Evolutionary conservation across 1,140 invertebrate species (phyloP).

Genomic region (Neuroterus valhalla): DNA sequence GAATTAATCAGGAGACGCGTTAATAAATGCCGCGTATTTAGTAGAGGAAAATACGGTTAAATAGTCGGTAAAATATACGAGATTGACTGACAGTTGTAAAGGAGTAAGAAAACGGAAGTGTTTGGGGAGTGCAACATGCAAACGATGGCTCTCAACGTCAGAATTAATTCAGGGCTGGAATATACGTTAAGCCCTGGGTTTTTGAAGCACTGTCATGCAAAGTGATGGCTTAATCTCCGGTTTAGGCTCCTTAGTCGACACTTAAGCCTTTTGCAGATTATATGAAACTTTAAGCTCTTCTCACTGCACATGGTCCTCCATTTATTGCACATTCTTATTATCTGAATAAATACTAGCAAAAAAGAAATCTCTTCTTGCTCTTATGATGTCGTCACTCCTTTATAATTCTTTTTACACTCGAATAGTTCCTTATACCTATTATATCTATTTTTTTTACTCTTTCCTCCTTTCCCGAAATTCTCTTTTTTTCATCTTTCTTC

Average conservation of each 20-base stretch:
- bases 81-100: neutral
- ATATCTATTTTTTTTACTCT: too few species aligned
- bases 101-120: neutral
- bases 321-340: too few species aligned
- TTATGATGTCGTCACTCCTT: too few species aligned
- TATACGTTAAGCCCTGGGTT: conserved; percentile 65
- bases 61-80: neutral
- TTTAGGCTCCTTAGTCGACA: conserved; percentile 59
- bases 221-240: conserved; percentile 70
- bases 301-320: conserved; percentile 13
- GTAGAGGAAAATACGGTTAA: neutral
- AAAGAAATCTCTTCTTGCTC: too few species aligned
- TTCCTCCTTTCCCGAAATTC: too few species aligned
- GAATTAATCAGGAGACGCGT: conserved; percentile 19
- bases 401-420: too few species aligned
- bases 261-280: conserved; percentile 62
- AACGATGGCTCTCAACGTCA: conserved; percentile 56
- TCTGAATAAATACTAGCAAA: too few species aligned
- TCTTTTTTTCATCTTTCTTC: too few species aligned
- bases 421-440: too few species aligned
- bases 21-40: conserved; percentile 19
- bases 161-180: conserved; percentile 67
- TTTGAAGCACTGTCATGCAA: conserved; percentile 67
- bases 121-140: conserved; percentile 7
- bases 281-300: conserved; percentile 54